These are phyloP conservation scores for Halcyon senegalensis DNA, from an alignment of 2,113 vertebrate genomes.

Conservation along the genomic window DNA sequence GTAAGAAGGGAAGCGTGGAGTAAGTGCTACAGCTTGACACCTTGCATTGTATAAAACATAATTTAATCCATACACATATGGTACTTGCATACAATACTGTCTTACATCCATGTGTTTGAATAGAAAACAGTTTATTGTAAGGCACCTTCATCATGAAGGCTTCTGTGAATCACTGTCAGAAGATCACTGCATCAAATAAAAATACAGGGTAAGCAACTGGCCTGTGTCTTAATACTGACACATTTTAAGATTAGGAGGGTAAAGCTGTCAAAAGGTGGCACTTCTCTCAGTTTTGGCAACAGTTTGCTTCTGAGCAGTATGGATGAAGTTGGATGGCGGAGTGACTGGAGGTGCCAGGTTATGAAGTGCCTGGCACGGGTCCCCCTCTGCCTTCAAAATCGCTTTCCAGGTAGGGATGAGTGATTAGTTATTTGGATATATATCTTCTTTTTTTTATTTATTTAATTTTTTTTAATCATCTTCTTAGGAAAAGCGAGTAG, in stretches of 20 bases:
- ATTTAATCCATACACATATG: slow-evolving; percentile 15
- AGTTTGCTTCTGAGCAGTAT: not conserved
- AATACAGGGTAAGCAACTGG: not conserved
- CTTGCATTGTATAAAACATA: slow-evolving; percentile 22
- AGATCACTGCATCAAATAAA: not conserved
- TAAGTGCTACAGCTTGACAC: not conserved
- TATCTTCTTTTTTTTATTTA: no score
- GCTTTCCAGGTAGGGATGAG: not conserved
- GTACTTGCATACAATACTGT: not conserved
- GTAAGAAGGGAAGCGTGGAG: not conserved
- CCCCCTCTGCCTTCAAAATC: accelerated
- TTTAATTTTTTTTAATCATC: not conserved
- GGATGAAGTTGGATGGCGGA: accelerated
- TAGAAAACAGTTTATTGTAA: not conserved
- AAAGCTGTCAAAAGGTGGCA: not conserved
- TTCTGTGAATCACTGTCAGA: not conserved
- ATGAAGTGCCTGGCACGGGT: not conserved
- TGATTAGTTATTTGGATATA: not conserved
- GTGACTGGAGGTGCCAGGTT: no score
- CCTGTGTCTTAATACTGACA: slow-evolving; percentile 11
- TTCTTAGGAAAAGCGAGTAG: accelerated
- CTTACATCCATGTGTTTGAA: not conserved
- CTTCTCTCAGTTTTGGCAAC: not conserved
- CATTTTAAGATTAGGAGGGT: not conserved
- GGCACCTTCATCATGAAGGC: not conserved